A percentile compares a stretch with the other conserved stretches of the same genome.
These are phyloP conservation scores for Labroides dimidiatus DNA, from an alignment of 2,797 vertebrate species.

Conservation along the genomic window DNA sequence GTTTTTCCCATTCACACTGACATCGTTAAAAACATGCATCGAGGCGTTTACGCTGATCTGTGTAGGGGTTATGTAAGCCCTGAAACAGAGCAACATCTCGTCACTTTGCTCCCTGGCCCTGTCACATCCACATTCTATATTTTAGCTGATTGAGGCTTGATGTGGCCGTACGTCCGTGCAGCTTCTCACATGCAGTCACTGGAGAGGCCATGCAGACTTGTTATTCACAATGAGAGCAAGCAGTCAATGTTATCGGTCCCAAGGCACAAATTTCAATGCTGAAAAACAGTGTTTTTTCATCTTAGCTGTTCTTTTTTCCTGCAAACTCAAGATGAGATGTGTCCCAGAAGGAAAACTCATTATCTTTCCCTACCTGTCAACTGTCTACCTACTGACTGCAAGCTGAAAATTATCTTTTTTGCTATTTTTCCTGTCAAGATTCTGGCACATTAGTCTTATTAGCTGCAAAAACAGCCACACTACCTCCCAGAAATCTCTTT, in stretches of 20 bases:
- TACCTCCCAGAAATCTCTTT: constrained; percentile 22
- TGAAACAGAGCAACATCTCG: constrained; percentile 44
- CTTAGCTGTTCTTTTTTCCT: constrained; percentile 35
- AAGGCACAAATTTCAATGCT: constrained; percentile 23
- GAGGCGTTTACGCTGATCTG: constrained; percentile 39
- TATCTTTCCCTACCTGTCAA: constrained; percentile 45
- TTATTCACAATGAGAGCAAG: constrained; percentile 1
- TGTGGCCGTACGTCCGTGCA: constrained; percentile 38
- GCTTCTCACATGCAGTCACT: constrained; percentile 20
- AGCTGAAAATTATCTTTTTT: constrained; percentile 51
- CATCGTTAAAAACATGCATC: constrained; percentile 33
- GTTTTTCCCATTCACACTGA: constrained; percentile 5
- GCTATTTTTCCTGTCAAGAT: constrained; percentile 42
- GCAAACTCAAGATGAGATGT: constrained; percentile 49
- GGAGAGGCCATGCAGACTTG: constrained; percentile 35
- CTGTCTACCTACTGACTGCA: constrained; percentile 7
- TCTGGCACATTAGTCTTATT: constrained; percentile 18
- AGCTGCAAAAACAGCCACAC: constrained; percentile 2
- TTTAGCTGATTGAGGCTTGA: constrained; percentile 35
- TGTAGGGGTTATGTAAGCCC: constrained; percentile 46
- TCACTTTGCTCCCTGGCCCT: constrained; percentile 39
- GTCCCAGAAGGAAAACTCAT: constrained; percentile 58
- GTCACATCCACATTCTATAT: constrained; percentile 50
- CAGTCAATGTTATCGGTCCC: constrained; percentile 35
- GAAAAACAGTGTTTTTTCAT: constrained; percentile 19